Evolutionary conservation across 2,113 vertebrate species (phyloP).

Genomic region (Rhynchopsitta pachyrhyncha): DNA sequence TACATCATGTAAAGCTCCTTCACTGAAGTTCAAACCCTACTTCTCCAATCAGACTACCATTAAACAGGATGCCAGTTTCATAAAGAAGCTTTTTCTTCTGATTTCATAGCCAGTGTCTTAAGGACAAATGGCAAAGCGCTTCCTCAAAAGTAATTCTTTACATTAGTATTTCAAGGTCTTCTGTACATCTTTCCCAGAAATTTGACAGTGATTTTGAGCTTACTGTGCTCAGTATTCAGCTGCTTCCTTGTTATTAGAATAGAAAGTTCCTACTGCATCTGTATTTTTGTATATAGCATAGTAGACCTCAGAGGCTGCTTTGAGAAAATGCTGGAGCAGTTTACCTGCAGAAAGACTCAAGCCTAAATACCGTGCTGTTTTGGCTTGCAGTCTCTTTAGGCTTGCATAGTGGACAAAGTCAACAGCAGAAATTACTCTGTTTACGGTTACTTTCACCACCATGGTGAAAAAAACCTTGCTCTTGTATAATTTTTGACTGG

Average conservation of each 20-base stretch:
- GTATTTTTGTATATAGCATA: not conserved
- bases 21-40: not conserved
- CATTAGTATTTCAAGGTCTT: not conserved
- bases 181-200: not conserved
- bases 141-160: not conserved
- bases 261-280: not conserved
- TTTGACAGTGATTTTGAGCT: not conserved
- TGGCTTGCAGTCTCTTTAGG: not conserved
- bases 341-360: not conserved
- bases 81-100: not conserved
- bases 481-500: not conserved
- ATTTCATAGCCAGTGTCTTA: not conserved
- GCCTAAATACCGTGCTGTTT: not conserved
- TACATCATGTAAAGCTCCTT: not conserved
- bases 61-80: not conserved
- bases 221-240: not conserved
- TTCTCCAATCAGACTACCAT: not conserved
- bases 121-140: not conserved
- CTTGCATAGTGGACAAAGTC: not conserved
- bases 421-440: not conserved
- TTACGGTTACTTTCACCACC: not conserved
- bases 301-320: not conserved
- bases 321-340: not conserved
- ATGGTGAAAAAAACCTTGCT: not conserved
- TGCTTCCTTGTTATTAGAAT: not conserved